Conservation (phyloP, 1,140 invertebrate species). For the Heliconius hermathena region DNA sequence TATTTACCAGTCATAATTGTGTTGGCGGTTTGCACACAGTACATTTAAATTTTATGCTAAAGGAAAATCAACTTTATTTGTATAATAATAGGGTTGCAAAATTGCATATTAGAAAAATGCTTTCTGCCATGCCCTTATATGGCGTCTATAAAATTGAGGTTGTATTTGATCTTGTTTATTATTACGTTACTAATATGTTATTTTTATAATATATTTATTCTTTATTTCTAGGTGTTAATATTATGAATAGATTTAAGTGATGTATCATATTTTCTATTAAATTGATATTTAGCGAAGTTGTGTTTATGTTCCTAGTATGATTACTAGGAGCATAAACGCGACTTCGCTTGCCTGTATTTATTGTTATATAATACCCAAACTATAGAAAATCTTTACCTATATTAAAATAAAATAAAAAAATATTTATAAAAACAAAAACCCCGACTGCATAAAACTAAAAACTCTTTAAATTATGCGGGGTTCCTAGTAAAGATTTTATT, state of each 20-base stretch:
- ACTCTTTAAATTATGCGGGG: too few relatives aligned
- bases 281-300: too few relatives aligned
- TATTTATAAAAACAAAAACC: too few relatives aligned
- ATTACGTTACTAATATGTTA: slow-evolving; percentile 3
- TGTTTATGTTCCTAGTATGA: too few relatives aligned
- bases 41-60: slow-evolving; percentile 2
- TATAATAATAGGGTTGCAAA: neutral
- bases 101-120: slow-evolving; percentile 10
- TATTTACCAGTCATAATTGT: slow-evolving; percentile 20
- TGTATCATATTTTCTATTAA: neutral
- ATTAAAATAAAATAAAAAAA: too few relatives aligned
- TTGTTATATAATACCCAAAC: too few relatives aligned
- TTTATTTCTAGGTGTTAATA: neutral
- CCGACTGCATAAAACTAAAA: too few relatives aligned
- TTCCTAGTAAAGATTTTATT: too few relatives aligned
- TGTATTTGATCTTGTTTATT: slow-evolving; percentile 1
- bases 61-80: neutral
- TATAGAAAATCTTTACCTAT: too few relatives aligned
- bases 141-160: slow-evolving; percentile 21
- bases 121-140: slow-evolving; percentile 24
- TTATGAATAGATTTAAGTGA: neutral
- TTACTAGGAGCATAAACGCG: too few relatives aligned
- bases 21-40: slow-evolving; percentile 28
- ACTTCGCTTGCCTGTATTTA: too few relatives aligned
- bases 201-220: neutral